Base-by-base conservation (phyloP, 2,888 invertebrate species). In the Iphiclides podalirius region DNA sequence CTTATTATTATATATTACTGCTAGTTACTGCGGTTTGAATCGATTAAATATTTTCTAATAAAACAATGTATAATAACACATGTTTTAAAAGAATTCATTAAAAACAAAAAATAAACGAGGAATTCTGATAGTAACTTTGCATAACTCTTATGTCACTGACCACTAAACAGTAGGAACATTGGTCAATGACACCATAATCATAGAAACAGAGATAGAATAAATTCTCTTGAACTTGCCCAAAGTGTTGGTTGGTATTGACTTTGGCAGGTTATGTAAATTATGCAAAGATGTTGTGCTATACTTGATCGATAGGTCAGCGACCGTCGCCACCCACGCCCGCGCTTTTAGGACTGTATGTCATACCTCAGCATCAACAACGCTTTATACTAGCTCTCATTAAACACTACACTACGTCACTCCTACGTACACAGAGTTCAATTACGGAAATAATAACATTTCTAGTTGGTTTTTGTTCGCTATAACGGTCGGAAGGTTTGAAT, bases 231-330 rank as follows among this genome's bases (percentile, higher is more conserved):
- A 81, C 82, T 70, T 66, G 77, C 75, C 77, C 74, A 59, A 72
- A 78, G 75, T 84, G 74, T 82, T 75, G 77, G 70, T 80, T 77
- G 63, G 70, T 72, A 72, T 81, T 74, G 72, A 70, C 64, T 76
- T 70, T 79, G 82, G 80, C 80, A 72, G 79, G 83, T 87, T 88
- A 88, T 88, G 87, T 84, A 81, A 88, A 88, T 88, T 75, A 77
- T 63, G 70, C 70, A 71, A 75, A 80, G 72, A 75, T 68, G 60
- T 63, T 72, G 77, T 79, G 79, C 72, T 67, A 82, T 80, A 81
- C 73, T 72, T 76, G 72, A 78, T 83, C 70, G 63, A 73, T 72
- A 67, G 85, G 79, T 87, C 85, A 69, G 54, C 73, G 84, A 84
- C 83, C 85, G 65, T 60, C 56, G 59, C 60, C 71, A 66, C 79